Percentiles rank a stretch among this genome's conserved stretches.
phyloP scores from a whole-genome alignment of 2,797 vertebrate genomes.

The Falco columbarius region DNA sequence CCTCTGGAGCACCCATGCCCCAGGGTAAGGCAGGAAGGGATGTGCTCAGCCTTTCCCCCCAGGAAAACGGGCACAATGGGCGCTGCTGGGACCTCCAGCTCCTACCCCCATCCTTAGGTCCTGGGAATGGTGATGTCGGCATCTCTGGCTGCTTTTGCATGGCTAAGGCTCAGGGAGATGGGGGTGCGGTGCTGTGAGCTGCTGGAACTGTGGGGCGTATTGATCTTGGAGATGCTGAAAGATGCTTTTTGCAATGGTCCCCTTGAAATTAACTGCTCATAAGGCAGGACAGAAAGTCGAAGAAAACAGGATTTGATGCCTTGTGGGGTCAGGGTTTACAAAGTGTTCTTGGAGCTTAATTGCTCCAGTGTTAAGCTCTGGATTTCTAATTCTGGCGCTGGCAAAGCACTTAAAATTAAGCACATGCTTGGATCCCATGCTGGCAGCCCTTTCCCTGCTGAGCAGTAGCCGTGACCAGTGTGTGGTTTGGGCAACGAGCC shows the following conservation, averaged over 20 bases:
- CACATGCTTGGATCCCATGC: fast-evolving
- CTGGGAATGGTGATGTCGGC: neutral
- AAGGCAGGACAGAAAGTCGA: constrained; percentile 53
- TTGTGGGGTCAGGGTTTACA: neutral
- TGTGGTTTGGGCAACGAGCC: neutral
- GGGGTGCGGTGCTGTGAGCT: neutral
- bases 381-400: neutral
- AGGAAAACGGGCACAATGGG: neutral
- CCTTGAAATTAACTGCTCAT: constrained; percentile 23
- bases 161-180: neutral
- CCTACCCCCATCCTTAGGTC: neutral
- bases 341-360: constrained; percentile 12
- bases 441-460: neutral
- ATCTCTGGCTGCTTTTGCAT: neutral
- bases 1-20: fast-evolving
- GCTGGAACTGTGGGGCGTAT: neutral
- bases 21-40: neutral
- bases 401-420: neutral
- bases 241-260: neutral
- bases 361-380: neutral
- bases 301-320: constrained; percentile 48
- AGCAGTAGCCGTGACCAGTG: neutral
- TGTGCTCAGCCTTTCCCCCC: neutral
- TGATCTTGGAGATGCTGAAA: fast-evolving
- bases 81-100: neutral